A percentile compares a stretch with the other conserved stretches of the same genome.
phyloP scores from a whole-genome alignment of 2,113 vertebrate species.

The Gallinago undulata region DNA sequence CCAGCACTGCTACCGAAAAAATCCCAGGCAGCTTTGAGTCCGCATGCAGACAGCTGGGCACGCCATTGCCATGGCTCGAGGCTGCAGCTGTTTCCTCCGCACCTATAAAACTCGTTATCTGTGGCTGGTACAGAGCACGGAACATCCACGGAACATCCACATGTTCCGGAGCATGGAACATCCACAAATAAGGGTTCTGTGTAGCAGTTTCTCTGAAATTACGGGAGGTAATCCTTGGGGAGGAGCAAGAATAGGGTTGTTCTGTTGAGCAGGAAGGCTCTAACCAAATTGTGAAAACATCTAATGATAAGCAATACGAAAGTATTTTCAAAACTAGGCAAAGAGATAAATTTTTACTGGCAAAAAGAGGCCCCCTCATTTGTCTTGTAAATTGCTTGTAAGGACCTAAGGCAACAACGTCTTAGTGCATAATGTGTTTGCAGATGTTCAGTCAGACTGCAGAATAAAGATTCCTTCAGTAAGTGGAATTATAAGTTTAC shows the following conservation, averaged over 20 bases:
- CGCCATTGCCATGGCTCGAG: rapidly evolving
- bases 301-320: neutral
- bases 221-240: neutral
- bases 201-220: neutral
- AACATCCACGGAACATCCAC: neutral
- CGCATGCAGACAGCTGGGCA: rapidly evolving
- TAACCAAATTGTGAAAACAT: neutral
- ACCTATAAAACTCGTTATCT: neutral
- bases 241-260: neutral
- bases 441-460: neutral
- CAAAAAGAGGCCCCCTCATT: neutral
- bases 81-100: neutral
- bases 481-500: neutral
- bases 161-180: too few species aligned
- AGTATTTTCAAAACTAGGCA: neutral
- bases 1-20: neutral
- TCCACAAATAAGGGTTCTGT: neutral
- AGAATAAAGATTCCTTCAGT: neutral
- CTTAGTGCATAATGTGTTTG: neutral
- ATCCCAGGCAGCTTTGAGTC: neutral
- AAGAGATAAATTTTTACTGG: neutral
- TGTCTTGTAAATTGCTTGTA: neutral
- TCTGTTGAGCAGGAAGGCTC: neutral
- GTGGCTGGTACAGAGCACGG: neutral
- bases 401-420: neutral